Evolutionary conservation across 1,140 invertebrate species (phyloP).

Genomic region (Laupala kohalensis): DNA sequence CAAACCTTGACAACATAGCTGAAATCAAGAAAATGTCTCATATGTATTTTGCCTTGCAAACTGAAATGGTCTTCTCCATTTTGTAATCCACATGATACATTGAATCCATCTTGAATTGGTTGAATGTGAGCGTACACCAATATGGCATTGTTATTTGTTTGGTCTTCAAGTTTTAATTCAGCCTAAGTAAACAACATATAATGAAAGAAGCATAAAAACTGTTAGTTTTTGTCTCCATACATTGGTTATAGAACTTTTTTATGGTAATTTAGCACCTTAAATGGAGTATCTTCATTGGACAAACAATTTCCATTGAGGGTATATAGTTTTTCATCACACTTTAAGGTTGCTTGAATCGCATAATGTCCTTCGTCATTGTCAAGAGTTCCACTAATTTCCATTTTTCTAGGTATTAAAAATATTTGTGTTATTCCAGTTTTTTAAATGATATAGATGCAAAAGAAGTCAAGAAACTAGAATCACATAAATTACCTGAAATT

Average conservation of each 20-base stretch:
- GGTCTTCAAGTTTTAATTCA: neutral
- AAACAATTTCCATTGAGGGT: neutral
- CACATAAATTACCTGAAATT: conserved; percentile 17
- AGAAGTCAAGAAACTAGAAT: too few species aligned
- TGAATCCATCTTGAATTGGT: neutral
- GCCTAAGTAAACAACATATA: too few species aligned
- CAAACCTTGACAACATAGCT: neutral
- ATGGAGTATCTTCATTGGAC: neutral
- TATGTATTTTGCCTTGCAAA: neutral
- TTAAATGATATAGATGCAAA: too few species aligned
- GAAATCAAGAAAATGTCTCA: neutral
- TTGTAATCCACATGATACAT: neutral
- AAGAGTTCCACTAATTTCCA: neutral
- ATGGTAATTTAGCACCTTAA: too few species aligned
- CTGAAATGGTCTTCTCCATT: neutral
- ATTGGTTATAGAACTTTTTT: too few species aligned
- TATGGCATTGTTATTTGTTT: neutral
- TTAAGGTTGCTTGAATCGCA: neutral
- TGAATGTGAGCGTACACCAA: neutral
- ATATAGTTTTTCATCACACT: neutral
- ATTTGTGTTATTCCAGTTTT: too few species aligned
- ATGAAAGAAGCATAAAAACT: too few species aligned
- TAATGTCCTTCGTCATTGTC: neutral
- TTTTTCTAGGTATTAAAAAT: neutral
- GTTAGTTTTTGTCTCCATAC: too few species aligned